These are phyloP conservation scores for Propsilocerus akamusi DNA, from an alignment of 1,140 invertebrate genomes.

Conservation along the genomic window DNA sequence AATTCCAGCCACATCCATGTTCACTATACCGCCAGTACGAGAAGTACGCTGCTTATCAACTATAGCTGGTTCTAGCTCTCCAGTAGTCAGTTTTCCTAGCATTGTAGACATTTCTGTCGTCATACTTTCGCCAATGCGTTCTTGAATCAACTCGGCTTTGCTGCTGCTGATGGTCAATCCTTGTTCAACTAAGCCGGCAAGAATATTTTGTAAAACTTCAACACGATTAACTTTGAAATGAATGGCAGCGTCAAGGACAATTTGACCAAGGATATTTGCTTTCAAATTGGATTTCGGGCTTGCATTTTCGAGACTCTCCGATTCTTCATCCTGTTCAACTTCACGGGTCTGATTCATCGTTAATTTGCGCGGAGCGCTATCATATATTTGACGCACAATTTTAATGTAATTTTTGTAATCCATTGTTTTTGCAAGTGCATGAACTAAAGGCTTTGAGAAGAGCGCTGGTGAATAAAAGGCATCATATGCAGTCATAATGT, in stretches of 20 bases:
- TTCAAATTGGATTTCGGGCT: no score
- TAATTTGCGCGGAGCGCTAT: slow-evolving; percentile 19
- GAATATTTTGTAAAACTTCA: slow-evolving; percentile 21
- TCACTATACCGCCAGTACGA: background rate
- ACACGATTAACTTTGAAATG: slow-evolving; percentile 15
- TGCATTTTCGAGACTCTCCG: no score
- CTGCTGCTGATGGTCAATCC: slow-evolving; percentile 39
- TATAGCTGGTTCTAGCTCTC: slow-evolving; percentile 32
- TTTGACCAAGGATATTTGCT: slow-evolving; percentile 25
- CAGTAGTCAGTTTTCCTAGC: slow-evolving; percentile 38
- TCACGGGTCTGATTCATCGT: background rate
- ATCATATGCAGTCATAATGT: slow-evolving; percentile 30
- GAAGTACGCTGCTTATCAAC: slow-evolving; percentile 17
- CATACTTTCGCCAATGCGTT: slow-evolving; percentile 36
- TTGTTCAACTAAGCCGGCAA: slow-evolving; percentile 32
- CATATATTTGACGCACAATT: slow-evolving; percentile 27
- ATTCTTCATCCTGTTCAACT: slow-evolving; percentile 16
- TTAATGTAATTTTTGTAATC: slow-evolving; percentile 34
- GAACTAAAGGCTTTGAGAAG: slow-evolving; percentile 30
- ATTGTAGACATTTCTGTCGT: slow-evolving; percentile 36
- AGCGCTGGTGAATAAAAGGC: slow-evolving; percentile 32
- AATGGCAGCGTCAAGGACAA: slow-evolving; percentile 27
- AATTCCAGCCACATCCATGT: slow-evolving; percentile 19
- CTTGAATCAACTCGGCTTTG: slow-evolving; percentile 36
- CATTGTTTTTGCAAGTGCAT: slow-evolving; percentile 30